Percentiles rank a stretch among this genome's conserved stretches.
These are phyloP conservation scores for Microvelia longipes DNA, from an alignment of 1,140 invertebrate genomes.

Conservation along the genomic window DNA sequence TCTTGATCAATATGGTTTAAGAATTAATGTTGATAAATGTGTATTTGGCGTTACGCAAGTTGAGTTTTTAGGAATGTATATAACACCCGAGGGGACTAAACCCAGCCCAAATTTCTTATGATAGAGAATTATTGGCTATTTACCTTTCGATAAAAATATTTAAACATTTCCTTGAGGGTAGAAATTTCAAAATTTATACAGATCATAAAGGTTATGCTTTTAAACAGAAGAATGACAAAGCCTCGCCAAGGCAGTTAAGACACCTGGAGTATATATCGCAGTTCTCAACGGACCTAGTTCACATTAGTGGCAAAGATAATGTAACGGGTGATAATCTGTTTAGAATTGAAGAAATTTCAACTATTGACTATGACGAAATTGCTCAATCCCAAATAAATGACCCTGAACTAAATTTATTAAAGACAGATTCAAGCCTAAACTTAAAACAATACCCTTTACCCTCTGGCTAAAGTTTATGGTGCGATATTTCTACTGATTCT, in stretches of 20 bases:
- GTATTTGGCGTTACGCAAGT: constrained; percentile 19
- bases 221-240: constrained; percentile 21
- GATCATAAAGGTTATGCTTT: constrained; percentile 29
- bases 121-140: constrained; percentile 28
- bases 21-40: constrained; percentile 21
- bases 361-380: not conserved
- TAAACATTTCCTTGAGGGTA: constrained; percentile 22
- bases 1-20: constrained; percentile 21
- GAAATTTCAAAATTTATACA: constrained; percentile 22
- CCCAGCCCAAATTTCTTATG: constrained; percentile 9
- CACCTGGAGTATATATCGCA: constrained; percentile 25
- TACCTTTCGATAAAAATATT: constrained; percentile 25
- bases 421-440: not conserved
- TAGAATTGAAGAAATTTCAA: not conserved
- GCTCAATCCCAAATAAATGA: not conserved
- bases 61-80: constrained; percentile 20
- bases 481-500: not conserved
- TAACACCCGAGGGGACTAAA: constrained; percentile 6
- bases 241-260: constrained; percentile 22
- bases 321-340: not conserved
- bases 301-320: constrained; percentile 18
- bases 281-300: constrained; percentile 26
- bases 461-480: not conserved
- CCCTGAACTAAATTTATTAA: not conserved
- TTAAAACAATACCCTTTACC: not conserved